These are phyloP conservation scores for Athene cunicularia DNA, from an alignment of 2,113 vertebrate genomes.

Conservation along the genomic window DNA sequence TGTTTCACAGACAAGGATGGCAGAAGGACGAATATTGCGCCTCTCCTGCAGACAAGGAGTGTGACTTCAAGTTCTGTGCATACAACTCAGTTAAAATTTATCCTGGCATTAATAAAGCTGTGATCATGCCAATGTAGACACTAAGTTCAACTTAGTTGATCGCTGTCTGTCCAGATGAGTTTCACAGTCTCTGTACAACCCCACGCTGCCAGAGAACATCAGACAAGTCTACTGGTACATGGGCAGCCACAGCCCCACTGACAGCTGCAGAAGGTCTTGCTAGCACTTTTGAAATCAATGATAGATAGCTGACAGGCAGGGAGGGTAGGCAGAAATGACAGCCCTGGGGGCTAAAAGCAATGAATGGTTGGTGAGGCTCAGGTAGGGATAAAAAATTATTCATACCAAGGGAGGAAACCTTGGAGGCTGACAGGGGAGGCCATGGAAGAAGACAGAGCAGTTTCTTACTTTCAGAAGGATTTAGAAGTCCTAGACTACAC, in stretches of 20 bases:
- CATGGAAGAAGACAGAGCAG: neutral
- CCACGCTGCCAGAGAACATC: neutral
- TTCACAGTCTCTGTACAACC: neutral
- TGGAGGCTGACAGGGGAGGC: neutral
- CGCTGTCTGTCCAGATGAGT: neutral
- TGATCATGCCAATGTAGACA: neutral
- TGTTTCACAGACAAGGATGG: neutral
- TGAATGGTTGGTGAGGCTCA: neutral
- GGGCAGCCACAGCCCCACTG: neutral
- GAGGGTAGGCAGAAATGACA: neutral
- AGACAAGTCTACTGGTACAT: neutral
- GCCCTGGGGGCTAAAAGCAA: neutral
- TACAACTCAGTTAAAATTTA: neutral
- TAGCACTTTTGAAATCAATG: neutral
- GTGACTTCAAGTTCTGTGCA: neutral
- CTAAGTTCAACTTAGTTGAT: accelerated
- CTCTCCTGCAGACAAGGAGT: neutral
- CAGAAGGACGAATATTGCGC: neutral
- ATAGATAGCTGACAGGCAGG: neutral
- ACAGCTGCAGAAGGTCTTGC: neutral
- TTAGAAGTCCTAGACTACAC: neutral
- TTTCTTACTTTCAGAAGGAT: neutral
- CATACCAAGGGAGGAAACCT: neutral
- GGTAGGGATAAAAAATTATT: neutral
- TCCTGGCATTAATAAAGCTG: neutral